A percentile compares a stretch with the other conserved stretches of the same genome.
Evolutionary conservation across 2,888 invertebrate genomes (phyloP).

Genomic region (Lordiphosa andalusiaca): DNA sequence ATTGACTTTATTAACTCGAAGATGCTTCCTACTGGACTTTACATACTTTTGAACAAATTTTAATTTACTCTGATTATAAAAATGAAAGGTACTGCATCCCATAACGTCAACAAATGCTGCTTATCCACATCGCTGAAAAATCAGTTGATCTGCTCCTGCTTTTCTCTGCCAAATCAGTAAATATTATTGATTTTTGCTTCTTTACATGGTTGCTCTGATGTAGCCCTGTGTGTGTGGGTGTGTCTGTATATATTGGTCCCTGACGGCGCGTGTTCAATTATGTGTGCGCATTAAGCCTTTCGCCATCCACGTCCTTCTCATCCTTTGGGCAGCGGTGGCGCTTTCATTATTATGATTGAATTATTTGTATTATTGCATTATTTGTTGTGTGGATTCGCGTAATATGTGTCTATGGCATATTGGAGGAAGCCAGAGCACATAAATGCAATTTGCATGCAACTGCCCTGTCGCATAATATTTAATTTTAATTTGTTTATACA

Average conservation of each 20-base stretch:
- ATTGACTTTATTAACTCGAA: too few relatives aligned
- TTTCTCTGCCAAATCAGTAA: conserved; percentile 40
- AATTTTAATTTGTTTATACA: conserved; percentile 66
- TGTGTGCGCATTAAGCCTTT: conserved; percentile 59
- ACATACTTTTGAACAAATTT: too few relatives aligned
- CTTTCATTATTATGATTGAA: conserved; percentile 66
- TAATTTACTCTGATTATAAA: too few relatives aligned
- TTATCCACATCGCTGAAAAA: background rate
- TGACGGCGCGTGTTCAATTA: conserved; percentile 53
- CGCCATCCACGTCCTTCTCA: conserved; percentile 7
- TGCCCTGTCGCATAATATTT: conserved; percentile 53
- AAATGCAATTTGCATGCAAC: conserved; percentile 38
- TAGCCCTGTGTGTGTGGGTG: conserved; percentile 14
- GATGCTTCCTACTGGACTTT: too few relatives aligned
- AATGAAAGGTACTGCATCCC: too few relatives aligned
- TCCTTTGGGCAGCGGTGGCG: conserved; percentile 4
- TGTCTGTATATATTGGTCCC: conserved; percentile 4
- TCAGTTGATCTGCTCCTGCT: conserved; percentile 5
- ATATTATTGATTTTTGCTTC: conserved; percentile 64
- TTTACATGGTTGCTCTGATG: conserved; percentile 25
- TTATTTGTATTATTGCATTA: conserved; percentile 70
- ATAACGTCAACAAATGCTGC: too few relatives aligned
- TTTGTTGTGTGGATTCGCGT: conserved; percentile 41
- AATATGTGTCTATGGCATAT: background rate
- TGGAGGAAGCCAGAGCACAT: conserved; percentile 10